Conservation (phyloP, 1,140 invertebrate genomes). For the Drosophila mojavensis region DNA sequence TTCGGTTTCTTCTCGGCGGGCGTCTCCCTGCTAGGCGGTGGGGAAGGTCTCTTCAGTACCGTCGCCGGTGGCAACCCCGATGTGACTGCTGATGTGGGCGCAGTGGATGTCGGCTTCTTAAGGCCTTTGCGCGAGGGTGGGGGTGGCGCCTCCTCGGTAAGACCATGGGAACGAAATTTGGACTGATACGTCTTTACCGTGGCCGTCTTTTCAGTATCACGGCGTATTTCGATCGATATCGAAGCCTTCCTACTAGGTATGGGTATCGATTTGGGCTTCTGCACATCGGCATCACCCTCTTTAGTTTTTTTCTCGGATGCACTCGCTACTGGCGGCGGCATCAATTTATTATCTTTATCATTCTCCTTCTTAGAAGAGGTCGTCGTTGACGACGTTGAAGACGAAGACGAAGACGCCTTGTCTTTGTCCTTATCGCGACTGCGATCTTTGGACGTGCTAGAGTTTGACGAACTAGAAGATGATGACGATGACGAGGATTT, state of each 20-base stretch:
- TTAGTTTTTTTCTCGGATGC: slow-evolving; percentile 85
- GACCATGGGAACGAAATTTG: slow-evolving; percentile 93
- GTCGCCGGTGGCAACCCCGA: slow-evolving; percentile 22
- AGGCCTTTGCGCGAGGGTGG: slow-evolving; percentile 87
- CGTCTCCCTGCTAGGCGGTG: slow-evolving; percentile 86
- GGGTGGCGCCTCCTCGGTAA: slow-evolving; percentile 92
- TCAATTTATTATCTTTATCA: slow-evolving; percentile 88
- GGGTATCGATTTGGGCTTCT: slow-evolving; percentile 64
- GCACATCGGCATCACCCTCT: slow-evolving; percentile 61
- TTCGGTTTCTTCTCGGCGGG: slow-evolving; percentile 91
- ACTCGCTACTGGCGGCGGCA: slow-evolving; percentile 84
- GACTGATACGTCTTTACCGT: slow-evolving; percentile 95
- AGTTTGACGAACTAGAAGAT: slow-evolving; percentile 55
- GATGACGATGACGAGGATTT: slow-evolving; percentile 71
- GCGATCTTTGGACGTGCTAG: slow-evolving; percentile 79
- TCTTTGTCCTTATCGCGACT: slow-evolving; percentile 83
- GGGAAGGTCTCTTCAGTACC: slow-evolving; percentile 87
- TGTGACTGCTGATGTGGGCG: slow-evolving; percentile 60
- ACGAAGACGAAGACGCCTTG: slow-evolving; percentile 51
- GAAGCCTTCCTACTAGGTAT: slow-evolving; percentile 88
- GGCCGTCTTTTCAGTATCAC: slow-evolving; percentile 89
- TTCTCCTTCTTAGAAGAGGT: slow-evolving; percentile 80
- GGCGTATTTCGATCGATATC: slow-evolving; percentile 91
- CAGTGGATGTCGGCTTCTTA: slow-evolving; percentile 86
- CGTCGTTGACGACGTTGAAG: slow-evolving; percentile 19